Base-by-base conservation (phyloP, 2,888 invertebrate genomes). In the Amblyteles armatorius region DNA sequence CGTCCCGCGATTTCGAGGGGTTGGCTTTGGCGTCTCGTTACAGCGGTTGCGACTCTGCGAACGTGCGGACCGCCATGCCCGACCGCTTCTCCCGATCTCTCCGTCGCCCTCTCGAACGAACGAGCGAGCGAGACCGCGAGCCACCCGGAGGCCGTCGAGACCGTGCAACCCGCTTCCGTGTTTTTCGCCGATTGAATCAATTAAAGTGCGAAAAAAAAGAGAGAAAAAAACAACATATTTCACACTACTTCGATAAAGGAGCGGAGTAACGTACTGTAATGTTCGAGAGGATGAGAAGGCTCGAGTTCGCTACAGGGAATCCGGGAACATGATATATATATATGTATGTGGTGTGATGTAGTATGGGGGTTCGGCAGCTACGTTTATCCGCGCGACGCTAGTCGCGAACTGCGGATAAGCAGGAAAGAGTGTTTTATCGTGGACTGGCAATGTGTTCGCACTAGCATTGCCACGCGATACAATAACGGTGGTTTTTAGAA, bases 101-200 rank as follows among this genome's bases (percentile, higher is more conserved):
- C 73, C 48, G 22, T 50, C 48, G 9, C 33, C 55, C 52, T n/a
- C 67, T 52, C 48, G 60, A 36, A 63, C 22, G 78, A 26, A 19
- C 16, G 78, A 22, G 33, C 40, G 84, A 83, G 86, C 60, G 88
- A 84, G 86, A 78, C 72, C 79, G 87, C 60, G 85, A 86, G 72
- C 65, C 55, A 44, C 60, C 50, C 60, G 79, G 79, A 48, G 79
- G 71, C 76, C 63, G 76, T 76, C 50, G 65, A 50, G 50, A 22
- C 48, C 74, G 74, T 29, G 6, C 74, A 48, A 87, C 84, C 89
- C 87, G 89, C 90, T 88, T 90, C 87, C 93, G 94, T 94, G 94
- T 94, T 94, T 93, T 94, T 93, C 93, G 91, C 92, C 93, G 94
- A 94, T 94, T 94, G 94, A 94, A 94, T 93, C 94, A 94, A 94